Percentiles rank a stretch among this genome's conserved stretches.
phyloP scores from a whole-genome alignment of 2,888 invertebrate species.

The Eumerus sabulonum region DNA sequence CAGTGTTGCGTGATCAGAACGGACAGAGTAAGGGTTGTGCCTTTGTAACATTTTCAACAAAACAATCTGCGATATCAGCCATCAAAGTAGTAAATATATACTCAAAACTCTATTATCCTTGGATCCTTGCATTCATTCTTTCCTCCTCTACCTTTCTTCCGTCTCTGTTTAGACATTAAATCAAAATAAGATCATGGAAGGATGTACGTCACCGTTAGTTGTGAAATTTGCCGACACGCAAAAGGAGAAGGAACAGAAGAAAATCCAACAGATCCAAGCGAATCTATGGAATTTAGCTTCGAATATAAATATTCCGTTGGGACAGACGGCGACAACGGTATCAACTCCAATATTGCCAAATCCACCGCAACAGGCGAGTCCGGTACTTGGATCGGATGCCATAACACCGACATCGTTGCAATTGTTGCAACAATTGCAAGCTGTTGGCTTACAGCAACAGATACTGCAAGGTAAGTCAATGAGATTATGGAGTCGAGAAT shows the following conservation, averaged over 20 bases:
- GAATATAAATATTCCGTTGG: conserved; percentile 80
- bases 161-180: conserved; percentile 84
- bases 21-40: conserved; percentile 99
- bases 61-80: conserved; percentile 98
- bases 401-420: conserved; percentile 83
- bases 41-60: conserved; percentile 98
- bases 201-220: conserved; percentile 98
- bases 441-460: conserved; percentile 83
- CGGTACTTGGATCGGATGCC: conserved; percentile 79
- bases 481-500: conserved; percentile 14
- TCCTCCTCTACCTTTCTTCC: neutral
- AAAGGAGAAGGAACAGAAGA: conserved; percentile 98
- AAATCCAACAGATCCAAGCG: conserved; percentile 95
- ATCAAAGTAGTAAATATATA: conserved; percentile 86
- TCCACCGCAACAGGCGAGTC: conserved; percentile 78
- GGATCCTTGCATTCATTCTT: neutral
- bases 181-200: conserved; percentile 99
- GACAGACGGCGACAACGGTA: conserved; percentile 80
- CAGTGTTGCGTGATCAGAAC: conserved; percentile 95
- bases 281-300: conserved; percentile 93
- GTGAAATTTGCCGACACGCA: conserved; percentile 99
- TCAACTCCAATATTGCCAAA: conserved; percentile 79
- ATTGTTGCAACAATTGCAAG: conserved; percentile 84
- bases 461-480: conserved; percentile 81
- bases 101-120: neutral